Evolutionary conservation across 23 tunicate species (phyloP).

Genomic region (Halocynthia roretzi): DNA sequence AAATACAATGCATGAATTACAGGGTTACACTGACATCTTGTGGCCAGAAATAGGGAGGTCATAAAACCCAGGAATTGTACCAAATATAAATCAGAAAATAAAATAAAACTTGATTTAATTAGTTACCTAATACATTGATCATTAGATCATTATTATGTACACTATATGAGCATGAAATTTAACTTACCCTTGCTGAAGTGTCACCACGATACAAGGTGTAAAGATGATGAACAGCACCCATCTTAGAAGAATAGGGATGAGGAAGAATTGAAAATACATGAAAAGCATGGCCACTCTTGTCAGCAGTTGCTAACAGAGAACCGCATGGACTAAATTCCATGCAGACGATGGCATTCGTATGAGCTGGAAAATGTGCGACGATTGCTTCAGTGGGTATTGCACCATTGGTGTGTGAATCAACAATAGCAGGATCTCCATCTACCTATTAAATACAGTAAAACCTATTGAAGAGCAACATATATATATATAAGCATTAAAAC

Average conservation of each 20-base stretch:
- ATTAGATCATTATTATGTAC: too few relatives aligned
- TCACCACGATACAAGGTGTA: slow-evolving; percentile 86
- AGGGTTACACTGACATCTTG: too few relatives aligned
- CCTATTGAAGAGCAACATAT: too few relatives aligned
- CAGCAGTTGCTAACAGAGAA: slow-evolving; percentile 76
- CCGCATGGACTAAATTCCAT: slow-evolving; percentile 67
- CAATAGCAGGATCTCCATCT: too few relatives aligned
- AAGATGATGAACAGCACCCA: slow-evolving; percentile 77
- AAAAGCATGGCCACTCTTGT: slow-evolving; percentile 76
- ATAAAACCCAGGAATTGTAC: too few relatives aligned
- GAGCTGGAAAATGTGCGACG: slow-evolving; percentile 90
- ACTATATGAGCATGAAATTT: neutral
- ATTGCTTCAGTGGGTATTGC: slow-evolving; percentile 14
- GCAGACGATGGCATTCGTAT: slow-evolving; percentile 49
- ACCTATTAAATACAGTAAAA: too few relatives aligned
- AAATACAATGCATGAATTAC: too few relatives aligned
- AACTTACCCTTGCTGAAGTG: slow-evolving; percentile 70
- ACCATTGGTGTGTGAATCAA: neutral
- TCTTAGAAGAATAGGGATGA: slow-evolving; percentile 56
- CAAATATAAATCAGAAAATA: too few relatives aligned
- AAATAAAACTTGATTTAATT: too few relatives aligned
- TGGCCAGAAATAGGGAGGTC: too few relatives aligned
- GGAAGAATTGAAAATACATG: slow-evolving; percentile 76
- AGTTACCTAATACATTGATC: too few relatives aligned
- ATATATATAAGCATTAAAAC: too few relatives aligned